Evolutionary conservation across 92 coral and sea anemone genomes (phyloP), one percentile per base, ranked within the genome.

Genomic region (Chrysogorgia sp.): DNA sequence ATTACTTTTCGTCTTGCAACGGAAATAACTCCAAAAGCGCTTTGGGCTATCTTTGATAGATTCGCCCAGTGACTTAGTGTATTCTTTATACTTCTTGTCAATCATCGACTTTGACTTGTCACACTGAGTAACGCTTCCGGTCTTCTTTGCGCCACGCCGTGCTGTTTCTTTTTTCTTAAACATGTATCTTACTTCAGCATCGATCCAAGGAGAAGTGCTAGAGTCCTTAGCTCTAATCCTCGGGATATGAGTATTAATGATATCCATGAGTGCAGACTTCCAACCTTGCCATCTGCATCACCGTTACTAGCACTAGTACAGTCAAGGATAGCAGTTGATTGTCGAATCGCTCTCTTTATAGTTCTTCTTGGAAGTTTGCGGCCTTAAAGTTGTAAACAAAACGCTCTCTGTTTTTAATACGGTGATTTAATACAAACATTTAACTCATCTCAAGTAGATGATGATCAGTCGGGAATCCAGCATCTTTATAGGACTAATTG

Each of bases 151-250:
- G 25, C 29, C 82, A 3, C 67, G 34, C 34, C 86, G 19, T 12
- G 84, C 81, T 21, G 60, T 68, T 58, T 68, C 84, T 63, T 85
- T 85, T 32, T 52, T 85, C 31, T 61, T 79, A 17, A 86, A 79
- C 47, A 75, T 41, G 69, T 85, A 81, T 17, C 25, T 71, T 0
- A 80, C 58, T 62, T 79, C 84, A 22, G 41, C 49, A 1, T 79
- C 75, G 7, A 85, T 47, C 88, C 88, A 85, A 43, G 81, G 88
- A 50, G 88, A 81, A 10, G 84, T 78, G 45, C 67, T 60, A 5
- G 31, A 23, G 57, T 24, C 33, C 55, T 64, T 53, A 2, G 34
- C 32, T 43, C 48, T 22, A 26, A 33, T 23, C 49, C 66, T 74
- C 0, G 78, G 82, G 30, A 66, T 35, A 53, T 55, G 68, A 37